phyloP scores from a whole-genome alignment of 2,113 vertebrate species.

The Dicaeum eximium region DNA sequence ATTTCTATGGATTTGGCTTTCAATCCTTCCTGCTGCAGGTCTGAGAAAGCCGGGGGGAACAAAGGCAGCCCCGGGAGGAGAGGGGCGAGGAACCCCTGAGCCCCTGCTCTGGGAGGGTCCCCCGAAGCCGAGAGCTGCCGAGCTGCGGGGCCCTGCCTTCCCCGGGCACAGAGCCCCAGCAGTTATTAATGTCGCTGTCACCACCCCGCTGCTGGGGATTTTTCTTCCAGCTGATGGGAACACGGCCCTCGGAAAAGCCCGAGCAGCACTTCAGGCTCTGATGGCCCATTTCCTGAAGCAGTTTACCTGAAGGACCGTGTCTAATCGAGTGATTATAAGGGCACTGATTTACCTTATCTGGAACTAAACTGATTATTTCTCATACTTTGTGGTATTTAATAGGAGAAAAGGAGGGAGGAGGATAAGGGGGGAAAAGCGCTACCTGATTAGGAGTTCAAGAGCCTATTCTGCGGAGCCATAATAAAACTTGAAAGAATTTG shows the following conservation, averaged over 20 bases:
- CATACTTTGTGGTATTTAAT: slow-evolving; percentile 49
- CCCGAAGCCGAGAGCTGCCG: neutral
- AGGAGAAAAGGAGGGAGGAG: slow-evolving; percentile 42
- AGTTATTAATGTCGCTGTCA: neutral
- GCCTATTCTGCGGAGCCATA: slow-evolving; percentile 21
- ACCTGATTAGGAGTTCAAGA: slow-evolving; percentile 58
- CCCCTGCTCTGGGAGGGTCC: neutral
- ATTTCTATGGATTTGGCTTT: neutral
- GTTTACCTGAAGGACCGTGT: slow-evolving; percentile 66
- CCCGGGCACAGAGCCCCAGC: neutral
- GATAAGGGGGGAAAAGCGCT: neutral
- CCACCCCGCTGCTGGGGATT: neutral
- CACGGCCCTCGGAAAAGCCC: neutral
- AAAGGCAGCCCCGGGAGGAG: neutral
- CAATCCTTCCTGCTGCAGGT: neutral
- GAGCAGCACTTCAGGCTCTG: slow-evolving; percentile 5
- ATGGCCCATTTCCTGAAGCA: slow-evolving; percentile 58
- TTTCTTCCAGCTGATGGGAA: slow-evolving; percentile 15
- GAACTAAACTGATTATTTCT: slow-evolving; percentile 74
- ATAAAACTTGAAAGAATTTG: slow-evolving; percentile 61
- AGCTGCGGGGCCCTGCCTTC: neutral
- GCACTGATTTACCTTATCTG: slow-evolving; percentile 69
- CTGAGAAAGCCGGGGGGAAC: neutral
- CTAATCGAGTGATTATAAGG: slow-evolving; percentile 69
- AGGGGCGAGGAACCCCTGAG: neutral